Evolutionary conservation across 92 coral and sea anemone species (phyloP).

Genomic region (Epizoanthus ramosus): DNA sequence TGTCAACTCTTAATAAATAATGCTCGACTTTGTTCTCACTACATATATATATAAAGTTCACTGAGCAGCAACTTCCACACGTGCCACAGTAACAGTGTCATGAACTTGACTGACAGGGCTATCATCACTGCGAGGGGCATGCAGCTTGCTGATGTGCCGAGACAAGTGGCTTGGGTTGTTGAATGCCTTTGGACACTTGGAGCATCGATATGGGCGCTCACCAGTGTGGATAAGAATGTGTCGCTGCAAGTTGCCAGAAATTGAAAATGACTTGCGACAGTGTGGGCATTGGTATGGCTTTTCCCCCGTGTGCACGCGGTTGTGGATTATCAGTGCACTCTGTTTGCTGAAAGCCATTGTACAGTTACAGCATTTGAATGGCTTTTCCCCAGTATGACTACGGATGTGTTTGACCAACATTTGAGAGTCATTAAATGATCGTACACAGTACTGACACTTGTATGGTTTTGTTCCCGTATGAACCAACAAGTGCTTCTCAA

Average conservation of each 20-base stretch:
- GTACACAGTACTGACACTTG: constrained; percentile 91
- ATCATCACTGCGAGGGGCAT: constrained; percentile 68
- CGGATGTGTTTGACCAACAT: constrained; percentile 94
- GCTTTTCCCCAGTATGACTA: constrained; percentile 95
- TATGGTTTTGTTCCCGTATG: constrained; percentile 83
- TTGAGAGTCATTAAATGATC: constrained; percentile 87
- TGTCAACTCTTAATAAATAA: not conserved
- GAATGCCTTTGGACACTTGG: constrained; percentile 89
- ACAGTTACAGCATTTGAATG: constrained; percentile 92
- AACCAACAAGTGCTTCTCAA: constrained; percentile 83
- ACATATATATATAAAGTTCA: not conserved
- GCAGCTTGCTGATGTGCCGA: constrained; percentile 88
- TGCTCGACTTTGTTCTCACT: not conserved
- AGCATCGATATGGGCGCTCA: constrained; percentile 91
- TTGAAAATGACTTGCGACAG: constrained; percentile 89
- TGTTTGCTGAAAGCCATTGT: constrained; percentile 96
- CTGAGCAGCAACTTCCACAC: constrained; percentile 15
- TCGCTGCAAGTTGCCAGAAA: constrained; percentile 92
- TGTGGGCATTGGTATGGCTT: constrained; percentile 92
- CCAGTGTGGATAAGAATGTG: constrained; percentile 95
- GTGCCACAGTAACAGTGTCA: not conserved
- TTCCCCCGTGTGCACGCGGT: constrained; percentile 95
- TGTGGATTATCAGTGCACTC: constrained; percentile 91
- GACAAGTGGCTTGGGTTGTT: constrained; percentile 97
- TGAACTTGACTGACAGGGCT: constrained; percentile 32